Evolutionary conservation across 1,140 invertebrate genomes (phyloP).

Genomic region (Drosophila obscura): DNA sequence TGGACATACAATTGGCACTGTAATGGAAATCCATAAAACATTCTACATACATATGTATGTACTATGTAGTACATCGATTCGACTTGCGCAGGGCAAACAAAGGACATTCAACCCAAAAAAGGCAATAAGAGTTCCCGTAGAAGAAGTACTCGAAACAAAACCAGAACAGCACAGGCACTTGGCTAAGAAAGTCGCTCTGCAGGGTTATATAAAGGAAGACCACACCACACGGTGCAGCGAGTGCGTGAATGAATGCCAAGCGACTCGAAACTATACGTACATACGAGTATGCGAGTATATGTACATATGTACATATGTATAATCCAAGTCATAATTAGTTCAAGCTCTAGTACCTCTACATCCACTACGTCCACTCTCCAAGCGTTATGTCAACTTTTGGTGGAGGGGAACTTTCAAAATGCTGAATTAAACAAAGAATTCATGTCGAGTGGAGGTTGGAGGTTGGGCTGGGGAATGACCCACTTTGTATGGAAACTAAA

Average conservation of each 20-base stretch:
- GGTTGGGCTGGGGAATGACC: conserved; percentile 18
- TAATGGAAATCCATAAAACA: conserved; percentile 54
- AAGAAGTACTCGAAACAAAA: conserved; percentile 34
- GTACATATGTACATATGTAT: no score
- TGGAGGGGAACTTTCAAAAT: conserved; percentile 1
- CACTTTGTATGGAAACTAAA: conserved; percentile 17
- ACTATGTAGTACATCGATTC: conserved; percentile 35
- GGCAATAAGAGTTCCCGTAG: background rate
- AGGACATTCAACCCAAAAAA: conserved; percentile 69
- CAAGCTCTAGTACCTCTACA: background rate
- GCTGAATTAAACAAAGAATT: conserved; percentile 15
- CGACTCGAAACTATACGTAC: conserved; percentile 38
- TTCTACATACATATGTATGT: conserved; percentile 48
- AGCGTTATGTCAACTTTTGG: conserved; percentile 60
- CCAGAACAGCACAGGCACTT: conserved; percentile 24
- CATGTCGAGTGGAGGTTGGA: background rate
- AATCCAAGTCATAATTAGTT: conserved; percentile 7
- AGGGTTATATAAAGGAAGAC: conserved; percentile 41
- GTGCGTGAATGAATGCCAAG: conserved; percentile 42
- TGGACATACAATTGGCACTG: conserved; percentile 27
- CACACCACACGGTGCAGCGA: background rate
- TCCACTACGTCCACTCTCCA: background rate
- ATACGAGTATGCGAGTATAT: no score
- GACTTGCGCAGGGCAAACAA: conserved; percentile 33
- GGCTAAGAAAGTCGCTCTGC: conserved; percentile 20